These are phyloP conservation scores for Rhea pennata DNA, from an alignment of 2,113 vertebrate genomes.

Conservation along the genomic window DNA sequence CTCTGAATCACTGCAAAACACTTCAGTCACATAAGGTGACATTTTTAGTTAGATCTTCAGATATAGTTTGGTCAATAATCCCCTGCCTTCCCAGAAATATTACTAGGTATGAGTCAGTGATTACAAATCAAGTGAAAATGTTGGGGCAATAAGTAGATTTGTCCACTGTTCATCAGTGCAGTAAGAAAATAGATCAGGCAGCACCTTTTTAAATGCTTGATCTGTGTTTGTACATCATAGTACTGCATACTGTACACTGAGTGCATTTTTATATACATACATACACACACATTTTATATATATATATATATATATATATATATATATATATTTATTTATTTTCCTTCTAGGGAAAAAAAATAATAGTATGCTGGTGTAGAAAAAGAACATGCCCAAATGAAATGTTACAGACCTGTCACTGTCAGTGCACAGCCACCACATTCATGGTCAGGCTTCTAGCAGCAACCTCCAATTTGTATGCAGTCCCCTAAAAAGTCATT, in stretches of 20 bases:
- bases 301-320: too few relatives aligned
- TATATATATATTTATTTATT: too few relatives aligned
- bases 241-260: neutral
- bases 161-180: neutral
- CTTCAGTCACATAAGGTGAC: neutral
- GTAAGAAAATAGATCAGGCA: neutral
- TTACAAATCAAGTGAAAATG: neutral
- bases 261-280: neutral
- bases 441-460: neutral
- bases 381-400: neutral
- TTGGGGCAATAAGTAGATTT: neutral
- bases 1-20: neutral
- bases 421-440: neutral
- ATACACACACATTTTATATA: too few relatives aligned
- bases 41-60: neutral
- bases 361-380: neutral
- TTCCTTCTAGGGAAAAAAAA: neutral
- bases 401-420: neutral
- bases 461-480: neutral
- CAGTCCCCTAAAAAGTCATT: neutral
- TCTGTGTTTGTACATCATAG: neutral
- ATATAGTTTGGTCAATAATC: neutral
- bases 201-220: accelerated
- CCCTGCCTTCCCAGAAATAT: neutral
- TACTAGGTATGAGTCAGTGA: neutral